These are phyloP conservation scores for Zaprionus africanus DNA, from an alignment of 1,140 invertebrate species.

Conservation along the genomic window DNA sequence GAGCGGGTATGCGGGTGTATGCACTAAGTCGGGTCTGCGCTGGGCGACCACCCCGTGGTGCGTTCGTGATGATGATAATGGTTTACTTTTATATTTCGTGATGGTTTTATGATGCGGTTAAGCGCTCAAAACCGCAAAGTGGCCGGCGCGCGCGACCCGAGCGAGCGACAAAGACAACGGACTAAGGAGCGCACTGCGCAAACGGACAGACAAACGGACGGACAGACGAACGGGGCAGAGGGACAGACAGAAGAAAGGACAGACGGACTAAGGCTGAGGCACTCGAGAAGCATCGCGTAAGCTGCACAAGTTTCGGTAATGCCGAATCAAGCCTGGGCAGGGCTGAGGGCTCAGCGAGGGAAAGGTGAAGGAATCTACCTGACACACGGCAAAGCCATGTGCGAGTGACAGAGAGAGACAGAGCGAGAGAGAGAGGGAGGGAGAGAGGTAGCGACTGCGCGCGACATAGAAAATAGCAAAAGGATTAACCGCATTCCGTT, in stretches of 20 bases:
- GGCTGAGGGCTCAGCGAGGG: neutral
- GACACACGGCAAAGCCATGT: neutral
- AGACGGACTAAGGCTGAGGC: slow-evolving; percentile 12
- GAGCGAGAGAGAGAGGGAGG: neutral
- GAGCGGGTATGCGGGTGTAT: too few relatives aligned
- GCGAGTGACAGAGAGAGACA: neutral
- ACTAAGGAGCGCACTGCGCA: slow-evolving; percentile 5
- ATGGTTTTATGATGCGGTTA: slow-evolving; percentile 83
- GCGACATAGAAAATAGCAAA: slow-evolving; percentile 75
- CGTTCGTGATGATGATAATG: slow-evolving; percentile 76
- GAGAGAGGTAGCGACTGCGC: slow-evolving; percentile 23
- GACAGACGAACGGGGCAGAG: slow-evolving; percentile 14
- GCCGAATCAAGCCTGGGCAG: slow-evolving; percentile 20
- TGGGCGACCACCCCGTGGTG: slow-evolving; percentile 54
- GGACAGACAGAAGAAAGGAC: neutral
- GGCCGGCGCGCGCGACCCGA: slow-evolving; percentile 58
- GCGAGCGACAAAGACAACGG: slow-evolving; percentile 52
- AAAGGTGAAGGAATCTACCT: slow-evolving; percentile 16
- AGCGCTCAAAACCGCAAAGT: slow-evolving; percentile 81
- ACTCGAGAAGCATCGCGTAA: slow-evolving; percentile 57
- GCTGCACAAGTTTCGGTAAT: slow-evolving; percentile 77
- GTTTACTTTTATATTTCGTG: slow-evolving; percentile 76
- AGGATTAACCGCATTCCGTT: slow-evolving; percentile 79
- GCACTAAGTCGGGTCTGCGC: too few relatives aligned
- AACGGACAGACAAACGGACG: neutral